phyloP scores from a whole-genome alignment of 2,113 vertebrate genomes.

The Gracilinanus agilis region DNA sequence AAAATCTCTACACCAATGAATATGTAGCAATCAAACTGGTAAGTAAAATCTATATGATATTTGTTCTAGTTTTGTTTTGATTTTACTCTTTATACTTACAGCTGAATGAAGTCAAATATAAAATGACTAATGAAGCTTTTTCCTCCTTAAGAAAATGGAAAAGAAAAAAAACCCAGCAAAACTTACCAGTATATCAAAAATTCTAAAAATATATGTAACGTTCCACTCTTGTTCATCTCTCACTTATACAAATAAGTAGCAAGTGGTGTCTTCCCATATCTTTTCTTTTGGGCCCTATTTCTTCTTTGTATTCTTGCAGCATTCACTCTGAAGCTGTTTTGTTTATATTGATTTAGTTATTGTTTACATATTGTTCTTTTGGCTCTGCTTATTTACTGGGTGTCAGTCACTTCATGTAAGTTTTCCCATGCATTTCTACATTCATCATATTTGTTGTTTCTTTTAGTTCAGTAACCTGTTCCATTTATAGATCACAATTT shows the following conservation, averaged over 20 bases:
- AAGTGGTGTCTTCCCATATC: not conserved
- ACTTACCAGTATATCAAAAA: not conserved
- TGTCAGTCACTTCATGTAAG: not conserved
- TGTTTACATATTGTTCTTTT: not conserved
- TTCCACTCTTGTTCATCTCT: not conserved
- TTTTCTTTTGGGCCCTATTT: not conserved
- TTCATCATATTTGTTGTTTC: not conserved
- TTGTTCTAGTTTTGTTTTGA: constrained; percentile 58
- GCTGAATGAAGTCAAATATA: constrained; percentile 55
- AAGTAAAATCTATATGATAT: constrained; percentile 81
- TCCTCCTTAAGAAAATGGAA: not conserved
- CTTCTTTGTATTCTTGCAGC: not conserved
- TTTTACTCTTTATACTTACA: constrained; percentile 47
- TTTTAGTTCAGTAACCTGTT: not conserved
- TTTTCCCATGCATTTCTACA: not conserved
- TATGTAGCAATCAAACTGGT: constrained; percentile 99
- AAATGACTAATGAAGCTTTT: constrained; percentile 22
- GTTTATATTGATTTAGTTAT: not conserved
- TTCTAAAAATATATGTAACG: not conserved
- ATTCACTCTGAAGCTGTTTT: not conserved
- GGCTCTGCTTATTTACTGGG: not conserved
- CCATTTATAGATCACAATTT: not conserved
- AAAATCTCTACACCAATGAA: constrained; percentile 99
- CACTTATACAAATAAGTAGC: not conserved
- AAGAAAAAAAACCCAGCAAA: not conserved